A percentile compares a stretch with the other conserved stretches of the same genome.
These are phyloP conservation scores for Chlamydotis undulata DNA, from an alignment of 2,113 vertebrate genomes.

Conservation along the genomic window DNA sequence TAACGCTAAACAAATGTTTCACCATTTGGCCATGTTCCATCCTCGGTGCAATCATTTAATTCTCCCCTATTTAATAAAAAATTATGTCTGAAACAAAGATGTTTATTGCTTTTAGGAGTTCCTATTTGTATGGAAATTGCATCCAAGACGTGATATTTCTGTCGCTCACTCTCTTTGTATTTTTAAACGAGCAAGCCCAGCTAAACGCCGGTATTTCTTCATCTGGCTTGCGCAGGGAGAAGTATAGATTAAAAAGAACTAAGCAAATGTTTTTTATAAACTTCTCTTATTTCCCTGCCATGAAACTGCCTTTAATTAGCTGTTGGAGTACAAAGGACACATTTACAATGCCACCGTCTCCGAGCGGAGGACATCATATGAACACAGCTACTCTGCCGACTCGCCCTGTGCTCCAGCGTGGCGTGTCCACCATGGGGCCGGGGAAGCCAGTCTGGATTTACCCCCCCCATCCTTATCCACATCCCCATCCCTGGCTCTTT, in stretches of 20 bases:
- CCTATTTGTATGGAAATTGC: slow-evolving; percentile 31
- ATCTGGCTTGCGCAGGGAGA: slow-evolving; percentile 79
- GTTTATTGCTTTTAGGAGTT: slow-evolving; percentile 41
- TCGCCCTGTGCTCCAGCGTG: neutral
- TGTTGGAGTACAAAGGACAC: slow-evolving; percentile 71
- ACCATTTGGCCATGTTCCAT: neutral
- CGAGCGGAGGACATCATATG: neutral
- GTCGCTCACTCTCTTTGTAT: neutral
- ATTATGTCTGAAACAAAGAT: slow-evolving; percentile 30
- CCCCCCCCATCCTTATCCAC: accelerated
- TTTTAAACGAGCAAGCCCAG: slow-evolving; percentile 31
- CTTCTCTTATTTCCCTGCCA: slow-evolving; percentile 76
- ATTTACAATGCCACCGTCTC: slow-evolving; percentile 56
- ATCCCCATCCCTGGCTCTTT: neutral
- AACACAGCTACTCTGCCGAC: neutral
- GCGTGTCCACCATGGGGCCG: neutral
- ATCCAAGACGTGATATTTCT: slow-evolving; percentile 22
- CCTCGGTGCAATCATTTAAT: neutral
- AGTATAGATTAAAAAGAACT: slow-evolving; percentile 81
- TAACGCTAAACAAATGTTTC: slow-evolving; percentile 62
- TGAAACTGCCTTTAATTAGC: slow-evolving; percentile 89
- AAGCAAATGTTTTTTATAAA: slow-evolving; percentile 89
- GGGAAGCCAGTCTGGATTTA: neutral
- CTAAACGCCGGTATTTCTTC: slow-evolving; percentile 64
- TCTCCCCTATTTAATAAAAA: slow-evolving; percentile 21